Conservation (phyloP, 2,888 invertebrate species). For the Ophonus ardosiacus region DNA sequence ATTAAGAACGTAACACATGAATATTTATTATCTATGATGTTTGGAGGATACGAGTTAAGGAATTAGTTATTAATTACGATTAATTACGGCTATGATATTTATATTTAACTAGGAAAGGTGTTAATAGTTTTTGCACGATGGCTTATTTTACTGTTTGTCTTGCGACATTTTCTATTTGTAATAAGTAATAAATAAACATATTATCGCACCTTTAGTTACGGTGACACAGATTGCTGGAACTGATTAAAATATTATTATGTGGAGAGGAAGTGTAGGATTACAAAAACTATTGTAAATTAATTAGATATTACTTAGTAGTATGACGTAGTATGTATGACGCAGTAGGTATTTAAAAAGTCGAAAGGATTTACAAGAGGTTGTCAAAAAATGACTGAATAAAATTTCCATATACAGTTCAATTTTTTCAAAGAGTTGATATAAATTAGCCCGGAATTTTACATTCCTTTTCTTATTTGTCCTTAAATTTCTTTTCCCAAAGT, state of each 20-base stretch:
- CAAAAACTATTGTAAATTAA: neutral
- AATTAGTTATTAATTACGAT: constrained; percentile 12
- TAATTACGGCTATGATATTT: constrained; percentile 37
- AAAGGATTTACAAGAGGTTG: too few species aligned
- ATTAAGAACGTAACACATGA: constrained; percentile 48
- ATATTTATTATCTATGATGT: constrained; percentile 54
- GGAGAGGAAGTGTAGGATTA: neutral
- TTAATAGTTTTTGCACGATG: constrained; percentile 11
- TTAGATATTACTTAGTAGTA: too few species aligned
- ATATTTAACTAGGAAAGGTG: constrained; percentile 10
- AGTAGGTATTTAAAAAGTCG: too few species aligned
- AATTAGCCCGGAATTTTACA: too few species aligned
- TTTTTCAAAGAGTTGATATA: too few species aligned
- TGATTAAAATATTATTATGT: neutral
- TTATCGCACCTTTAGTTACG: neutral
- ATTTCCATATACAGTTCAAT: too few species aligned
- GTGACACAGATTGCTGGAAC: neutral
- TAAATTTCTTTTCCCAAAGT: too few species aligned
- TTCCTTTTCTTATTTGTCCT: too few species aligned
- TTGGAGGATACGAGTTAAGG: neutral
- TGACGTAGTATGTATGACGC: too few species aligned
- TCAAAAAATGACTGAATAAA: too few species aligned
- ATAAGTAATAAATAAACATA: neutral
- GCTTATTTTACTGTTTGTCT: neutral
- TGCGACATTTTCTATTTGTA: neutral